Evolutionary conservation across 2,888 invertebrate genomes (phyloP), one percentile per base, ranked within the genome.

Genomic region (Azorinus chamasolen): DNA sequence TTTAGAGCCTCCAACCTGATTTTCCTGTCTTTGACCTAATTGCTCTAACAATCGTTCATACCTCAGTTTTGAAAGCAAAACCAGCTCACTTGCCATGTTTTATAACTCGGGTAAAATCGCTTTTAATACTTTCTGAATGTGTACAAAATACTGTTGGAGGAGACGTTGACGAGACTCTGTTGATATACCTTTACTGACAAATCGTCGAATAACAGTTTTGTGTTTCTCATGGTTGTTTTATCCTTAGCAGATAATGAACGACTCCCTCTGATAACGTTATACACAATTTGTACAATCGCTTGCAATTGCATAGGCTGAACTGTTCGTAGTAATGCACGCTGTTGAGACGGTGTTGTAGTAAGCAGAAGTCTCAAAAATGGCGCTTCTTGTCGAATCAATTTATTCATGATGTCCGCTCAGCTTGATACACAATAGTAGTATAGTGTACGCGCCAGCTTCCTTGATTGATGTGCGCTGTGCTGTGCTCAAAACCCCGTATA

Each of bases 141-240:
- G 32, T 27, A 41, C 59, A 37, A 39, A 50, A 53, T 72, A 48
- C 48, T 65, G 59, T n/a, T 61, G 20, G 8, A 75, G 46, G 20
- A 64, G 10, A 57, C 41, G 25, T 20, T 66, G 66, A 43, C 73
- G 54, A 10, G 54, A 25, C 50, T 66, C 48, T 1, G 66, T 46
- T 14, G 62, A 48, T 10, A 73, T 6, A 24, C 62, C 62, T 50
- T 66, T 73, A 37, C 63, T 48, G 8, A 72, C 45, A 53, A 78
- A 72, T 39, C 43, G 66, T 14, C 71, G 68, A 69, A 77, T 77
- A 39, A 72, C 24, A 18, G 14, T 8, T 69, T 77, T 77, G 3
- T 54, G 59, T 68, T 66, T 68, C 27, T 45, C 37, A 77, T 18
- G 14, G 43, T 39, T n/a, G 43, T 72, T 72, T 72, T 77, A 18